Evolutionary conservation across 2,113 vertebrate species (phyloP).

Genomic region (Sterrhoptilus dennistouni): DNA sequence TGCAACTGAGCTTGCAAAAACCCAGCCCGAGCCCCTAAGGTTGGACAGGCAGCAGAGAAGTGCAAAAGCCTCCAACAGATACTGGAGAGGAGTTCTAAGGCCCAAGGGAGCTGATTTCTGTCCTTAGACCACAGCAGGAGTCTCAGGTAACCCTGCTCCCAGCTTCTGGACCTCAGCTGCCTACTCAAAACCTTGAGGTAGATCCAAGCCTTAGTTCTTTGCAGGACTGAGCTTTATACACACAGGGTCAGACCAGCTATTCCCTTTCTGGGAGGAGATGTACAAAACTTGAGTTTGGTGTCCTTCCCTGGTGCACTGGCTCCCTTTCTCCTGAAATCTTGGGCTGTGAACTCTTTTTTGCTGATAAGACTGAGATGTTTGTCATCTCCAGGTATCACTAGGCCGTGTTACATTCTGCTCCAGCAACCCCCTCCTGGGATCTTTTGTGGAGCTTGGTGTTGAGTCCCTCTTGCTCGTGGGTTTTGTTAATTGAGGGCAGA

Average conservation of each 20-base stretch:
- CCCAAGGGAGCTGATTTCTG: background rate
- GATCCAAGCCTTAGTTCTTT: background rate
- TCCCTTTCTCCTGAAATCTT: background rate
- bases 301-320: background rate
- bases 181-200: background rate
- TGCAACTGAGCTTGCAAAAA: background rate
- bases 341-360: background rate
- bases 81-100: background rate
- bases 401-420: background rate
- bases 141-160: background rate
- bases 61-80: background rate
- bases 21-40: background rate
- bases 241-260: background rate
- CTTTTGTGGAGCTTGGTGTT: background rate
- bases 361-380: background rate
- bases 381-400: background rate
- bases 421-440: background rate
- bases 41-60: background rate
- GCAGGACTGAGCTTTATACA: background rate
- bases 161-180: background rate
- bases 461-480: background rate
- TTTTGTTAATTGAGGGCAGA: conserved; percentile 37
- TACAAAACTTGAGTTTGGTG: background rate
- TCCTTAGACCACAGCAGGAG: background rate
- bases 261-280: background rate